Evolutionary conservation across 2,113 vertebrate genomes (phyloP).

Genomic region (Tympanuchus pallidicinctus): DNA sequence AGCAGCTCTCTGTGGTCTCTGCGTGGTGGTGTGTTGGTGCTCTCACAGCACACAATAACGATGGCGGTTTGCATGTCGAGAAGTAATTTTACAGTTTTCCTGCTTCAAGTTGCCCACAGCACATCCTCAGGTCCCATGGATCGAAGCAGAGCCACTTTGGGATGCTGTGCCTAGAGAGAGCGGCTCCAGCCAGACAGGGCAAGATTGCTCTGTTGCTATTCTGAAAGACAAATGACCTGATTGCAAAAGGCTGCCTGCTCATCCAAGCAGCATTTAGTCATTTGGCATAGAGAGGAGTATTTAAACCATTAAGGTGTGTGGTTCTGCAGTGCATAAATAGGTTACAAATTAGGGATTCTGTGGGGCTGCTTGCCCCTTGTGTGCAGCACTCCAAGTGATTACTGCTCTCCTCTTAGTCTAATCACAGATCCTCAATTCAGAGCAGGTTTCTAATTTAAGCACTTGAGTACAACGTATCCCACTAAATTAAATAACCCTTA

Average conservation of each 20-base stretch:
- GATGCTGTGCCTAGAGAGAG: constrained; percentile 17
- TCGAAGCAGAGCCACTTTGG: not conserved
- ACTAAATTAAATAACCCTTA: constrained; percentile 51
- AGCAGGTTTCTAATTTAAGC: constrained; percentile 48
- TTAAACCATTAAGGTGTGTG: constrained; percentile 16
- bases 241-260: not conserved
- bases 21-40: rapidly evolving
- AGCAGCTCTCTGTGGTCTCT: not conserved
- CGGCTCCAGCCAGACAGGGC: constrained; percentile 10
- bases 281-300: not conserved
- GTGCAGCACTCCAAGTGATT: constrained; percentile 10
- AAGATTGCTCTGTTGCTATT: not conserved
- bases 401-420: constrained; percentile 13
- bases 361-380: constrained; percentile 12
- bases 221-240: constrained; percentile 28
- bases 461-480: not conserved
- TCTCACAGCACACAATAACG: not conserved
- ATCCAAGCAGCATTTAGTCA: not conserved
- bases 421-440: constrained; percentile 45
- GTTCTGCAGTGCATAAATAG: constrained; percentile 35
- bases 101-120: constrained; percentile 24
- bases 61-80: not conserved
- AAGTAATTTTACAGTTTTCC: not conserved
- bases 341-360: constrained; percentile 24
- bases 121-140: not conserved